Base-by-base conservation (phyloP, 2,113 vertebrate species). In the Trinectes maculatus region DNA sequence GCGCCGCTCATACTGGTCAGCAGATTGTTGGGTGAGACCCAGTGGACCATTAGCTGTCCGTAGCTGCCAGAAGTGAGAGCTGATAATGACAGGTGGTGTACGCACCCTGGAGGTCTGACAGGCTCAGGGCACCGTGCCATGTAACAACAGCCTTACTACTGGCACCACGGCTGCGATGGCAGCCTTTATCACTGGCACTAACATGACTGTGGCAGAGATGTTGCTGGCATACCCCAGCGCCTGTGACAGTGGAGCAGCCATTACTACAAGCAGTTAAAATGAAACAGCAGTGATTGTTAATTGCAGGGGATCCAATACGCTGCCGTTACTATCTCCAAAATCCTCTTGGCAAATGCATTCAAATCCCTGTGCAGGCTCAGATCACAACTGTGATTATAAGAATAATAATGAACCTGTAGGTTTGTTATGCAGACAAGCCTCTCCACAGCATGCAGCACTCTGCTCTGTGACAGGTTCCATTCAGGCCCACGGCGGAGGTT, bases 71-170 rank as follows among this genome's bases (percentile, higher is more conserved):
- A 46, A 59, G 74, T 59, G 77, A 78, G 77, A 82, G 72, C 75
- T 81, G 85, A 85, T 89, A 88, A 91, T 89, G 89, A 87, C 89
- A 91, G 86, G 85, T 88, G 87, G 87, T 73, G 84, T 52, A 77
- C 81, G 77, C 76, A 64, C 80, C 82, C 85, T 52, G 80, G 85
- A 87, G 83, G 78, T 84, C 85, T 89, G 87, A 91, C 86, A 86
- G 82, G 74, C 87, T 74, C 71, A 53, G 87, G 87, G 87, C 87
- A 84, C 31, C 1, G 55, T 76, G 89, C 87, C 86, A 91, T 65
- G 57, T 73, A 85, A 86, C 77, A 73, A 84, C 85, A 86, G 82
- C 64, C 82, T 86, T 77, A 79, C 85, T 82, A 66, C 77, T 84
- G 83, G 82, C 86, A 81, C 80, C 21, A 16, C 0, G 28, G 46